phyloP scores from a whole-genome alignment of 2,888 invertebrate genomes.

The Colletes collaris region DNA sequence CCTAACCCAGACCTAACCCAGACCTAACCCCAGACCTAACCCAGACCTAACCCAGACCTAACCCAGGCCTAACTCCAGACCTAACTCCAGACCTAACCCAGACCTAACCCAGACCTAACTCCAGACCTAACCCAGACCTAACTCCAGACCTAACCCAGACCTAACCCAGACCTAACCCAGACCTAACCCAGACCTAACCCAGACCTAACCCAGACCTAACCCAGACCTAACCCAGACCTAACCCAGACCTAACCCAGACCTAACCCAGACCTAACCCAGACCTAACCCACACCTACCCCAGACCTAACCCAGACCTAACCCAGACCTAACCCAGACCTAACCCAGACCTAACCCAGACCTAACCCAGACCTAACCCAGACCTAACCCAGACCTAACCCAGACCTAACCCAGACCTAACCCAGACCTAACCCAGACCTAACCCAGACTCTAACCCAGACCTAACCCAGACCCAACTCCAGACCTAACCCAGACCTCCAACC shows the following conservation, averaged over 20 bases:
- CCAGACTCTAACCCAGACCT: constrained; percentile 12
- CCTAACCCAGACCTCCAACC: neutral
- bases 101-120: no score
- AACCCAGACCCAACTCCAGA: constrained; percentile 8
- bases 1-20: no score
- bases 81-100: no score
- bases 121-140: constrained; percentile 10
- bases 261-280: constrained; percentile 6
- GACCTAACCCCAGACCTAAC: no score
- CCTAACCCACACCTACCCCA: constrained; percentile 7
- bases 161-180: constrained; percentile 7
- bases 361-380: constrained; percentile 13
- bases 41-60: no score
- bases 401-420: constrained; percentile 15
- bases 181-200: neutral
- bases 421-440: constrained; percentile 6
- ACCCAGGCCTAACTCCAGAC: no score
- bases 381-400: constrained; percentile 15
- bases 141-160: constrained; percentile 1
- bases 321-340: constrained; percentile 8
- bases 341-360: constrained; percentile 12
- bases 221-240: constrained; percentile 9
- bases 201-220: constrained; percentile 4
- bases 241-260: constrained; percentile 4
- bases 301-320: constrained; percentile 7